phyloP scores from a whole-genome alignment of 2,888 invertebrate genomes.

The Cryptocheilus praepositus region DNA sequence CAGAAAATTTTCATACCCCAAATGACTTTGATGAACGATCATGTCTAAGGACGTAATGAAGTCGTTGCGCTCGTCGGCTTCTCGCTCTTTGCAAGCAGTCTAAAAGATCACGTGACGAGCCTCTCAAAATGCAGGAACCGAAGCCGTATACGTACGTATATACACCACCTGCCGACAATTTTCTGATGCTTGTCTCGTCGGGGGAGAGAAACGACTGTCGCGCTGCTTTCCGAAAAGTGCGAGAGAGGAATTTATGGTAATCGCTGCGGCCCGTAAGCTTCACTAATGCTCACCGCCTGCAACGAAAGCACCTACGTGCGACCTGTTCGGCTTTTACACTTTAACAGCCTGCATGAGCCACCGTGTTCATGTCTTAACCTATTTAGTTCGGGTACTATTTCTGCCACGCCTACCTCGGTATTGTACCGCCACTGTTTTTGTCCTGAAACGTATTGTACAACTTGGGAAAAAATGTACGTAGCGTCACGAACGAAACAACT shows the following conservation, averaged over 20 bases:
- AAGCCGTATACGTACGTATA: conserved; percentile 10
- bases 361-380: no score
- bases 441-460: no score
- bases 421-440: no score
- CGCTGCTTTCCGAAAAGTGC: conserved; percentile 40
- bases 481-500: no score
- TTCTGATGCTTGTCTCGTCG: conserved; percentile 62
- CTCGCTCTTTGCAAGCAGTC: neutral
- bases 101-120: conserved; percentile 21
- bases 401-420: no score
- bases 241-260: conserved; percentile 56
- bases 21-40: no score
- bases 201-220: conserved; percentile 48
- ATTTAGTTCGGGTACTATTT: no score
- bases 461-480: no score
- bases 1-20: neutral
- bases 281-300: conserved; percentile 13
- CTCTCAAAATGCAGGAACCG: conserved; percentile 30
- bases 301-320: conserved; percentile 43
- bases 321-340: neutral
- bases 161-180: conserved; percentile 62
- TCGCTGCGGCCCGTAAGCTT: conserved; percentile 34
- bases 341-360: no score
- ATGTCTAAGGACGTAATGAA: conserved; percentile 2
- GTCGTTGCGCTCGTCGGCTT: conserved; percentile 20